phyloP scores from a whole-genome alignment of 2,888 invertebrate species.

The Lithophane leautieri region DNA sequence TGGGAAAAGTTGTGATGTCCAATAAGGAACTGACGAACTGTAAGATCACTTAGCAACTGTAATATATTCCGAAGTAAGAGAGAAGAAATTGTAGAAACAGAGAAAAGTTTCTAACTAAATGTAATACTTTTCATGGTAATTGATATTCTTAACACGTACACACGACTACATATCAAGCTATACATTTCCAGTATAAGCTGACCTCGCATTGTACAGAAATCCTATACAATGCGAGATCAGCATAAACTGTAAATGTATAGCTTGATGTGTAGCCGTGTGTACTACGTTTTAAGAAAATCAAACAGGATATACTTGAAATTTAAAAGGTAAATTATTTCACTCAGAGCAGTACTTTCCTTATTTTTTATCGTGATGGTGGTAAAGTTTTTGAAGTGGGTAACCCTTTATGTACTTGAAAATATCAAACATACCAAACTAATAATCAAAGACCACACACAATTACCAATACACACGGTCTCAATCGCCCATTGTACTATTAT shows the following conservation, averaged over 20 bases:
- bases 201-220: no score
- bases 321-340: not conserved
- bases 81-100: conserved; percentile 19
- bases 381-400: not conserved
- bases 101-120: conserved; percentile 17
- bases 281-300: not conserved
- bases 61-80: conserved; percentile 39
- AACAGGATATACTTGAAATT: not conserved
- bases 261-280: no score
- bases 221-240: no score
- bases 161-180: no score
- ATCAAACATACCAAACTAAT: conserved; percentile 49
- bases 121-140: not conserved
- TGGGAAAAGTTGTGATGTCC: conserved; percentile 49
- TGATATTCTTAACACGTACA: not conserved
- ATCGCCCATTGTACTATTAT: conserved; percentile 76
- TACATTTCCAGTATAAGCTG: no score
- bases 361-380: not conserved
- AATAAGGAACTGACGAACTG: conserved; percentile 44
- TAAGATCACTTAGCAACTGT: conserved; percentile 25
- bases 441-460: conserved; percentile 61
- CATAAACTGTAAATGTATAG: no score
- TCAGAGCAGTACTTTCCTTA: not conserved
- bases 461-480: conserved; percentile 69
- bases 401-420: conserved; percentile 9